Conservation (phyloP, 2,113 vertebrate species). For the Gallinago undulata region DNA sequence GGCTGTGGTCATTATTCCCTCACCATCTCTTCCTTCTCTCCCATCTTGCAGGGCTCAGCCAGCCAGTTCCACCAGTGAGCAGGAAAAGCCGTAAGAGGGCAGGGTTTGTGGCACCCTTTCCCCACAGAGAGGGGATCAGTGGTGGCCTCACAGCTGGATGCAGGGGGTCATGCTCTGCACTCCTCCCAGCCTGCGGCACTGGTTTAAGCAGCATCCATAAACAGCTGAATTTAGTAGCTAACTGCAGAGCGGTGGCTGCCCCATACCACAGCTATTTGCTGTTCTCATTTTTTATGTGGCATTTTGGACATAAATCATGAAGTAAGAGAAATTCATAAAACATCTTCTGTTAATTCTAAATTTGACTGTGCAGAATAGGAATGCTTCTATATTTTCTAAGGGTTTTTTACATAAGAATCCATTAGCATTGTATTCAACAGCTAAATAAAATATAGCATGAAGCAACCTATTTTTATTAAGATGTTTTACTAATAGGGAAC, state of each 20-base stretch:
- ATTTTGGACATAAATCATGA: not conserved
- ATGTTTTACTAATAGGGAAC: constrained; percentile 17
- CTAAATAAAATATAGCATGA: not conserved
- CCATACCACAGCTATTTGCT: not conserved
- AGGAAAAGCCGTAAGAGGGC: not conserved
- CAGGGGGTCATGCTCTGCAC: not conserved
- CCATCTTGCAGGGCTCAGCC: not conserved
- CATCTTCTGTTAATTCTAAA: not conserved
- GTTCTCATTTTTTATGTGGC: fast-evolving
- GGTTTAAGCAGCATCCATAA: not conserved
- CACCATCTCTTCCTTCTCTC: not conserved
- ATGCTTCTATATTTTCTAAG: not conserved
- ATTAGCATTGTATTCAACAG: not conserved
- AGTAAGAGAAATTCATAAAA: not conserved
- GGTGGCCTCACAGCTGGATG: fast-evolving
- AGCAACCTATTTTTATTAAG: not conserved
- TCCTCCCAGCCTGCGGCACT: not conserved
- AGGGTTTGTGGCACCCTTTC: not conserved
- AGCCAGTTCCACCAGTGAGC: not conserved
- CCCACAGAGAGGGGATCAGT: not conserved
- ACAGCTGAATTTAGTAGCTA: not conserved
- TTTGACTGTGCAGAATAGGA: not conserved
- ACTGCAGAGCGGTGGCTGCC: not conserved
- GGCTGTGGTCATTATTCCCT: not conserved
- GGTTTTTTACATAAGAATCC: not conserved